Conservation (phyloP, 1,140 invertebrate genomes). For the Danaus melanippus region DNA sequence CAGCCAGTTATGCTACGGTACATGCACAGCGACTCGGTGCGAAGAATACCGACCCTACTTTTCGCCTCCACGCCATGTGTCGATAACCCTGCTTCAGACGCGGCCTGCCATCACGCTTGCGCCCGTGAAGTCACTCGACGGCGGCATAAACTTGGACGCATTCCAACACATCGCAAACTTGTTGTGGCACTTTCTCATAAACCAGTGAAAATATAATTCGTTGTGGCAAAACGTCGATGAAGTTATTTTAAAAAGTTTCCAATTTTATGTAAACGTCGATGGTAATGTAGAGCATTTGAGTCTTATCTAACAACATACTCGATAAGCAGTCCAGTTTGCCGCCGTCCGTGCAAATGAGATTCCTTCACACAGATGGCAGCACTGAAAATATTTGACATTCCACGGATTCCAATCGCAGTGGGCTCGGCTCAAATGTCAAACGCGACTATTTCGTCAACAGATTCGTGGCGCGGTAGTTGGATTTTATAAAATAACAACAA, state of each 20-base stretch:
- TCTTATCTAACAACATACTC: constrained; percentile 20
- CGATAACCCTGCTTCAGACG: constrained; percentile 65
- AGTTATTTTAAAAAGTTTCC: neutral
- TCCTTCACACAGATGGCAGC: constrained; percentile 65
- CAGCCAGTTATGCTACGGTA: constrained; percentile 43
- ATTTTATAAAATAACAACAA: constrained; percentile 69
- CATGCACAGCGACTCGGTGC: constrained; percentile 38
- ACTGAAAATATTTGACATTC: constrained; percentile 72
- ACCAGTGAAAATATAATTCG: neutral
- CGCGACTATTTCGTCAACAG: constrained; percentile 73
- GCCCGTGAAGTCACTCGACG: constrained; percentile 49
- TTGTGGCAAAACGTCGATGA: constrained; percentile 1
- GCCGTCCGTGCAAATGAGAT: constrained; percentile 43
- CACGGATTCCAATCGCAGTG: constrained; percentile 66
- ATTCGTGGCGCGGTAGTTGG: constrained; percentile 68
- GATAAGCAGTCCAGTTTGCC: constrained; percentile 43
- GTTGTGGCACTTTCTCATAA: constrained; percentile 32
- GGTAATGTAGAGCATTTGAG: too few species aligned
- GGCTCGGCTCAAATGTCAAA: constrained; percentile 74
- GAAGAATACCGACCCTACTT: constrained; percentile 52
- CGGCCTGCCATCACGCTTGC: constrained; percentile 60
- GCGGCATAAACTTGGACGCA: constrained; percentile 54
- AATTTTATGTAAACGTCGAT: too few species aligned
- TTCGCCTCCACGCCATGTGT: constrained; percentile 55
- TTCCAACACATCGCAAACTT: constrained; percentile 51